Evolutionary conservation across 2,113 vertebrate genomes (phyloP).

Genomic region (Spheniscus mendiculus): DNA sequence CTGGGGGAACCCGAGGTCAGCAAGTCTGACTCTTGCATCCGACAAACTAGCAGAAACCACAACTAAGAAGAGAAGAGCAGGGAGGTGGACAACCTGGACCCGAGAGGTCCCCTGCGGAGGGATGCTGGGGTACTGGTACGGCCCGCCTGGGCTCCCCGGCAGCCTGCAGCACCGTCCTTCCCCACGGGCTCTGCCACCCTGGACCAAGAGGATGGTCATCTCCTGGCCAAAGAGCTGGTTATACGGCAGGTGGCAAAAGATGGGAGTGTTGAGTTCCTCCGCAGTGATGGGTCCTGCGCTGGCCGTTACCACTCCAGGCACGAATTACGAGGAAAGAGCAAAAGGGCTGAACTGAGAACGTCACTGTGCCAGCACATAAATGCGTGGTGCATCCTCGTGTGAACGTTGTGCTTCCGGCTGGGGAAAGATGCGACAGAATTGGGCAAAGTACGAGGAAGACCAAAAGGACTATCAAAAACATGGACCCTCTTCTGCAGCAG

Average conservation of each 20-base stretch:
- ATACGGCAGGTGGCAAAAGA: background rate
- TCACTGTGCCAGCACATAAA: background rate
- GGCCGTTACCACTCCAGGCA: background rate
- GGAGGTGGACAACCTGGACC: background rate
- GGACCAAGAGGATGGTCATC: background rate
- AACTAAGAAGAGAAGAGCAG: background rate
- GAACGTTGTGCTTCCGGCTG: background rate
- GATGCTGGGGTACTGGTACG: background rate
- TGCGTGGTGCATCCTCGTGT: background rate
- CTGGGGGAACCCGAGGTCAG: background rate
- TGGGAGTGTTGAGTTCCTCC: background rate
- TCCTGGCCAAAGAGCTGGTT: background rate
- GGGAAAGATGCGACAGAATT: background rate
- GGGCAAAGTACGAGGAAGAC: background rate
- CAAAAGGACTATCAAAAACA: background rate
- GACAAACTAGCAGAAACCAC: background rate
- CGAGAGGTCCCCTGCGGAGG: no score
- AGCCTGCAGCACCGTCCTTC: background rate
- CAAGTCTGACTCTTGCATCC: background rate
- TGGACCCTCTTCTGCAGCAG: background rate
- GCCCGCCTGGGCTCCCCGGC: background rate
- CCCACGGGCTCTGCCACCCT: background rate
- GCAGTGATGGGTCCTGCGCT: background rate
- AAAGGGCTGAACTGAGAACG: background rate
- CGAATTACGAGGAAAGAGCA: background rate